Evolutionary conservation across 2,797 vertebrate species (phyloP), one percentile per base, ranked within the genome.

Genomic region (Sibirionetta formosa): DNA sequence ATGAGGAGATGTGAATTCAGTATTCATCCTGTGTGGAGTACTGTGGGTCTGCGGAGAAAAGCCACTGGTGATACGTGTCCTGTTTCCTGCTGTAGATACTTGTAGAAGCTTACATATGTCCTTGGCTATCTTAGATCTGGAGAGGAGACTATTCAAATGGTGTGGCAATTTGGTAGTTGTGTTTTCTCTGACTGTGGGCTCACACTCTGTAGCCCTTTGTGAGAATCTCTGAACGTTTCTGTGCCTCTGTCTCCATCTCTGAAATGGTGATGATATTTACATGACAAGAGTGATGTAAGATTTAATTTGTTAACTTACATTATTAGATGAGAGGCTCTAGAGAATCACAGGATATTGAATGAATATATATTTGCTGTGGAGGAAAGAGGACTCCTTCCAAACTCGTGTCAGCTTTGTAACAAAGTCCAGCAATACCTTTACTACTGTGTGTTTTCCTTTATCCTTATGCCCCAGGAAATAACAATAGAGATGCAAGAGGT

Each of bases 391-490:
- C 8, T 51, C 16, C n/a, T 80, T 92, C 56, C 60, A 87, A 79
- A 82, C 24, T 10, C 0, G 0, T 31, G 31, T 68, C 48, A 0
- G 0, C 66, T 77, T 6, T 40, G 46, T 72, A 12, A 46, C 0
- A 5, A 71, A 9, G 71, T 77, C 51, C n/a, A 42, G 44, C 46
- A 63, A 42, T 80, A 36, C 48, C 56, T 76, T 83, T 57, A 50
- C 26, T 69, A 10, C n/a, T 38, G 0, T 44, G 51, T 14, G 24
- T 16, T 87, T 91, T 60, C 22, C 44, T 82, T 82, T 66, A 35
- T 86, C 14, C 38, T 70, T 66, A 31, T 5, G 22, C 13, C 16
- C 9, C 15, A 19, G 66, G 16, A 77, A 15, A 11, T 53, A 14
- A 77, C 7, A 11, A 13, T 33, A 33, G 17, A 71, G n/a, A 27